phyloP scores from a whole-genome alignment of 1,140 invertebrate species.

The Xylocopa sonorina region DNA sequence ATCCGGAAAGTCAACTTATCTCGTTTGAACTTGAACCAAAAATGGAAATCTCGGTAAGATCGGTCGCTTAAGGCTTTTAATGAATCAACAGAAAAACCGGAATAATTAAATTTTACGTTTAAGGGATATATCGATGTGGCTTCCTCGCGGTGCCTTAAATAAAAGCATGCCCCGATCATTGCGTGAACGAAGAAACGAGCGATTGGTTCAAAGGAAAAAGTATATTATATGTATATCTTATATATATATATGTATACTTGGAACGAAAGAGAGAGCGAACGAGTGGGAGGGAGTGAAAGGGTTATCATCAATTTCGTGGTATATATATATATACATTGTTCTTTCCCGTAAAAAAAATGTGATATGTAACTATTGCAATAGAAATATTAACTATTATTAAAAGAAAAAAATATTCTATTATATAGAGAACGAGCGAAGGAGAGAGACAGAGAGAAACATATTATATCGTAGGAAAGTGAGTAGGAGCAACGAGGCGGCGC shows the following conservation, averaged over 20 bases:
- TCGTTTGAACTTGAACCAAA: neutral
- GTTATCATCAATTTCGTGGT: conserved; percentile 42
- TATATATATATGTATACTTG: too few species aligned
- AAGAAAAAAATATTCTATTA: conserved; percentile 67
- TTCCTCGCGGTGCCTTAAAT: conserved; percentile 31
- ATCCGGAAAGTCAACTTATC: neutral
- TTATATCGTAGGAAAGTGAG: conserved; percentile 23
- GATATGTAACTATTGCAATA: conserved; percentile 79
- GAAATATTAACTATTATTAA: conserved; percentile 74
- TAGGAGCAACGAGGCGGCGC: conserved; percentile 15
- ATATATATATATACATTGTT: conserved; percentile 57
- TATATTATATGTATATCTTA: too few species aligned
- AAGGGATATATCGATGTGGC: conserved; percentile 19
- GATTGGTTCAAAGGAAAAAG: neutral
- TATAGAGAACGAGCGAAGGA: conserved; percentile 32
- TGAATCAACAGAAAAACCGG: neutral
- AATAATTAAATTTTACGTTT: conserved; percentile 3
- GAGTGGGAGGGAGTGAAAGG: conserved; percentile 5
- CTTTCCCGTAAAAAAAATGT: conserved; percentile 75
- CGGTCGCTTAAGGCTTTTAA: neutral
- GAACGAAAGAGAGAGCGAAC: neutral
- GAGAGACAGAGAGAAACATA: conserved; percentile 3
- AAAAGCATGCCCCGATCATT: conserved; percentile 14
- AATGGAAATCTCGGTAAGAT: neutral
- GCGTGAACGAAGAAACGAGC: neutral